Percentiles rank a stretch among this genome's conserved stretches.
Conservation (phyloP, 2,113 vertebrate genomes). For the Semicossyphus pulcher region DNA sequence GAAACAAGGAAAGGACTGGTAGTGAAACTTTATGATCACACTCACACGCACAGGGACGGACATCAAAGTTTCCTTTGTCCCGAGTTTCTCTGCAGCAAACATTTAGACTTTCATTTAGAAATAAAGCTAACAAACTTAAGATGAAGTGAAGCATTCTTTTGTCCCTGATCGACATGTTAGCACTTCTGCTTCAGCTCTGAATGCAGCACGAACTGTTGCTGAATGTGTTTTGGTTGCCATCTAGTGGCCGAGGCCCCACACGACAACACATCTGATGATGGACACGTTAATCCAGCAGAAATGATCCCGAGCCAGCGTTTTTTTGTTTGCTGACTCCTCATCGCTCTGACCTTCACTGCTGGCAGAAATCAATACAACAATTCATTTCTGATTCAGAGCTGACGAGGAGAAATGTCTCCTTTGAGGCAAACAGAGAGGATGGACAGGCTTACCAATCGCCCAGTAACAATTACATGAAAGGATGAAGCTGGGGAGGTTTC, state of each 20-base stretch:
- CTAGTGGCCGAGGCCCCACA: slow-evolving; percentile 29
- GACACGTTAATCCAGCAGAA: background rate
- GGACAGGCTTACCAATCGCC: background rate
- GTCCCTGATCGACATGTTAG: no score
- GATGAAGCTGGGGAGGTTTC: background rate
- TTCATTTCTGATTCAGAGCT: slow-evolving; percentile 6
- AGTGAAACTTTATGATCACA: slow-evolving; percentile 24
- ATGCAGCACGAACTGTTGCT: background rate
- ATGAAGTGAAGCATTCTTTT: no score
- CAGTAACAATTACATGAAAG: background rate
- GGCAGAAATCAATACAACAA: slow-evolving; percentile 20
- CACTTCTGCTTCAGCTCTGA: background rate
- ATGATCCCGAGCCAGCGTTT: background rate
- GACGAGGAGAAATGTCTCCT: background rate
- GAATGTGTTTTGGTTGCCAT: slow-evolving; percentile 18
- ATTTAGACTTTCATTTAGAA: no score
- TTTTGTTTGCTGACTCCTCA: slow-evolving; percentile 19
- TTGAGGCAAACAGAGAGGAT: background rate
- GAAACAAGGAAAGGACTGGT: slow-evolving; percentile 33
- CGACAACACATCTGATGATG: background rate
- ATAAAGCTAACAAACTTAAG: no score
- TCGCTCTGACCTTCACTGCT: slow-evolving; percentile 45
- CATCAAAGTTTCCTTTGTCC: background rate
- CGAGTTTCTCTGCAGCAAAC: no score
- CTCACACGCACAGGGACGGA: no score